A percentile compares a stretch with the other conserved stretches of the same genome.
phyloP scores from a whole-genome alignment of 2,113 vertebrate species.

The Alces alces region DNA sequence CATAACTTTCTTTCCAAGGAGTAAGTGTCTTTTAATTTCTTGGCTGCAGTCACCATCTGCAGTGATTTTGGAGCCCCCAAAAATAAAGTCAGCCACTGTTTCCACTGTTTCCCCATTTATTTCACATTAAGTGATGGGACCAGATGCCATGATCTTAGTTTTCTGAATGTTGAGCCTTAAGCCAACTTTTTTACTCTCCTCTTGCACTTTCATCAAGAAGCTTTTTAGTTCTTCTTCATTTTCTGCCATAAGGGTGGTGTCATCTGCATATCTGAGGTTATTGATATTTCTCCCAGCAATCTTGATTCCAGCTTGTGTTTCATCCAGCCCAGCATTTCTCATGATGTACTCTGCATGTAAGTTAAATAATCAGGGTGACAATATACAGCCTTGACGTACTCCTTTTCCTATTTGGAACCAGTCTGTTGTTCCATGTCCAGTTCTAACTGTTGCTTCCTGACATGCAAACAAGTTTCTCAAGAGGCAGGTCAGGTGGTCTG shows the following conservation, averaged over 20 bases:
- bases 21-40: background rate
- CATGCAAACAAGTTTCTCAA: background rate
- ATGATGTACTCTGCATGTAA: background rate
- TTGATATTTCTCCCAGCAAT: fast-evolving
- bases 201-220: background rate
- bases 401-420: background rate
- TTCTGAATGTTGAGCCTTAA: background rate
- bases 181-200: background rate
- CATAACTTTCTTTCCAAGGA: background rate
- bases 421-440: background rate
- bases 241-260: background rate
- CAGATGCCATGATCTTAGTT: background rate
- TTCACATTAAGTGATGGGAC: background rate
- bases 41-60: background rate
- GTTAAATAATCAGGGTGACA: background rate
- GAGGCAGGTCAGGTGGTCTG: background rate
- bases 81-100: background rate
- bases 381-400: fast-evolving
- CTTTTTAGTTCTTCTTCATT: background rate
- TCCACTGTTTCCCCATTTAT: background rate
- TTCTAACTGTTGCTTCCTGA: background rate
- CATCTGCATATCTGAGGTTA: background rate
- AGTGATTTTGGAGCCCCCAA: background rate
- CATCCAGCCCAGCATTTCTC: fast-evolving
- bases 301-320: background rate